A percentile compares a stretch with the other conserved stretches of the same genome.
These are phyloP conservation scores for Tenebrio molitor DNA, from an alignment of 1,140 invertebrate species.

Conservation along the genomic window DNA sequence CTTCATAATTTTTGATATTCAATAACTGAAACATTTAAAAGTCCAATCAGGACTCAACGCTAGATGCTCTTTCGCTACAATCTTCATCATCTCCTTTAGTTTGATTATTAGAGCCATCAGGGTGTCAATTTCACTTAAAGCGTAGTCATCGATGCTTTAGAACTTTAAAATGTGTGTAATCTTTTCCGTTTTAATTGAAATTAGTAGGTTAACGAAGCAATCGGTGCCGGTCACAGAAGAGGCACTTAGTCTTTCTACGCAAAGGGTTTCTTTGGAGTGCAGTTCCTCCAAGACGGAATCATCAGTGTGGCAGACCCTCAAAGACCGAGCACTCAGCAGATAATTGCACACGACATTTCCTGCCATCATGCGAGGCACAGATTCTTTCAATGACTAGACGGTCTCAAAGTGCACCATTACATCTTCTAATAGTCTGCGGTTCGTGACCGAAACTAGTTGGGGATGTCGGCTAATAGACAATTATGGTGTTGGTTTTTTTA, in stretches of 20 bases:
- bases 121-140: no score
- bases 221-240: conserved; percentile 14
- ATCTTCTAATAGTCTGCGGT: conserved; percentile 49
- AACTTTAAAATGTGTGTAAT: no score
- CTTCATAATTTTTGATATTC: no score
- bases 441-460: conserved; percentile 50
- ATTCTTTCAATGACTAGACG: conserved; percentile 48
- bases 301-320: conserved; percentile 45
- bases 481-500: conserved; percentile 32
- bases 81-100: no score
- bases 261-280: conserved; percentile 37
- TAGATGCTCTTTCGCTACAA: no score
- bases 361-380: conserved; percentile 46
- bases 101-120: no score
- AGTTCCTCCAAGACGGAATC: conserved; percentile 11
- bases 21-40: no score
- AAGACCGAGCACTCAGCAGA: conserved; percentile 49
- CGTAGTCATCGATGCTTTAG: no score
- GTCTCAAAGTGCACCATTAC: conserved; percentile 51
- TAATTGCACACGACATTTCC: conserved; percentile 49
- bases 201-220: conserved; percentile 32
- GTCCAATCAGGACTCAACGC: no score
- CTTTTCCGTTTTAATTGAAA: conserved; percentile 19
- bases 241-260: conserved; percentile 28
- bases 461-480: conserved; percentile 47